Evolutionary conservation across 2,797 vertebrate species (phyloP).

Genomic region (Alfaro cultratus): DNA sequence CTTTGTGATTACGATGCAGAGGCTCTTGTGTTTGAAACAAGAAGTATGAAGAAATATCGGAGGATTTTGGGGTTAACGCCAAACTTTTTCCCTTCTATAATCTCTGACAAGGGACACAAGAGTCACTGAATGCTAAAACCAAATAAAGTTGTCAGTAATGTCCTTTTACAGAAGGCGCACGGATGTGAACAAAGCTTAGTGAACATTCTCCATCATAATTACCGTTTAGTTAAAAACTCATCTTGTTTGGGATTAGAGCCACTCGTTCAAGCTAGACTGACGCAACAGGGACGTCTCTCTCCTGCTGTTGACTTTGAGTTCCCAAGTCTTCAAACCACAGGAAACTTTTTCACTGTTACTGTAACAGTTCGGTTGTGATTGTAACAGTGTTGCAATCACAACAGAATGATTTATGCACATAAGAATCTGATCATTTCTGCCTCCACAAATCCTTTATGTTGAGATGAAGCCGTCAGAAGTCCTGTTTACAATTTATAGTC

Average conservation of each 20-base stretch:
- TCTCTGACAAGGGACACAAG: conserved; percentile 54
- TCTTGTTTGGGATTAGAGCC: conserved; percentile 33
- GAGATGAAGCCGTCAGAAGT: neutral
- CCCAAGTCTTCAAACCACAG: neutral
- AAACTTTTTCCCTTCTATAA: conserved; percentile 58
- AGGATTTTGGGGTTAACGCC: conserved; percentile 61
- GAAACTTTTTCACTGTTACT: neutral
- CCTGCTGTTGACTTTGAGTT: conserved; percentile 18
- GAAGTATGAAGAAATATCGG: neutral
- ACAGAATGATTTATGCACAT: neutral
- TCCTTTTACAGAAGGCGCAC: conserved; percentile 54
- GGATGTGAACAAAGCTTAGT: conserved; percentile 39
- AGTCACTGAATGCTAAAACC: conserved; percentile 65
- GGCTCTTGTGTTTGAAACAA: conserved; percentile 69
- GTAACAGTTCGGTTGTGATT: too few species aligned
- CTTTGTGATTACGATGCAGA: conserved; percentile 55
- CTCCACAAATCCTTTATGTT: neutral
- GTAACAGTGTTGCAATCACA: neutral
- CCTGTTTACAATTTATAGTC: neutral
- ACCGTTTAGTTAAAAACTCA: conserved; percentile 22
- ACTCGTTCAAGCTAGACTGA: neutral
- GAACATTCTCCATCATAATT: conserved; percentile 30
- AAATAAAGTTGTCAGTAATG: conserved; percentile 66
- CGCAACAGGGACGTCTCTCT: neutral
- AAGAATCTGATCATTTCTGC: neutral